Evolutionary conservation across 92 coral and sea anemone species (phyloP).

Genomic region (Montipora capitata): DNA sequence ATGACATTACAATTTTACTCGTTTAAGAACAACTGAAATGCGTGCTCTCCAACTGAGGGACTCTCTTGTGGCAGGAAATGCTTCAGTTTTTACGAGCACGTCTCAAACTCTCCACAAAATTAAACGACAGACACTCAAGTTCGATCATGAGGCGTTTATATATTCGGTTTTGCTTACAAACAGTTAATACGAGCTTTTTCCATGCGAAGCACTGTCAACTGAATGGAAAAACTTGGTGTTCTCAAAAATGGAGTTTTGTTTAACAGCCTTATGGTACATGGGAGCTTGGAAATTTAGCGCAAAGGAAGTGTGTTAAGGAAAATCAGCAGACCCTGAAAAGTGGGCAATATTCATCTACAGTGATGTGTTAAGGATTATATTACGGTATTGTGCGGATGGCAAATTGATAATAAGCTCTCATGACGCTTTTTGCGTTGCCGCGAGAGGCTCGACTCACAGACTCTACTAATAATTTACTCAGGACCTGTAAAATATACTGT

Average conservation of each 20-base stretch:
- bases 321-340: background rate
- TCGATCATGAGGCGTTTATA: background rate
- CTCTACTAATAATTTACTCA: background rate
- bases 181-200: background rate
- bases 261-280: background rate
- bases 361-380: constrained; percentile 22
- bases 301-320: background rate
- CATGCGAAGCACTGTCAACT: background rate
- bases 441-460: background rate
- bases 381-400: constrained; percentile 2
- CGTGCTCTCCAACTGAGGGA: constrained; percentile 15
- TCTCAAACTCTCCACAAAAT: constrained; percentile 12
- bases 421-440: constrained; percentile 12
- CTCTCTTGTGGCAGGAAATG: constrained; percentile 9
- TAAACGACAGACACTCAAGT: background rate
- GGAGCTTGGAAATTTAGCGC: background rate
- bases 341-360: background rate
- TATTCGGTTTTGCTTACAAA: too few species aligned
- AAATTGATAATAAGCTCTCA: background rate
- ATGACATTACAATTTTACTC: background rate
- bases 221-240: background rate
- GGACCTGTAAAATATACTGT: too few species aligned
- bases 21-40: background rate
- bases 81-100: background rate
- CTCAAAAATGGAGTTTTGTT: background rate